Conservation (phyloP, 35 echinoderm and acorn worm genomes). For the Heliocidaris tuberculata region DNA sequence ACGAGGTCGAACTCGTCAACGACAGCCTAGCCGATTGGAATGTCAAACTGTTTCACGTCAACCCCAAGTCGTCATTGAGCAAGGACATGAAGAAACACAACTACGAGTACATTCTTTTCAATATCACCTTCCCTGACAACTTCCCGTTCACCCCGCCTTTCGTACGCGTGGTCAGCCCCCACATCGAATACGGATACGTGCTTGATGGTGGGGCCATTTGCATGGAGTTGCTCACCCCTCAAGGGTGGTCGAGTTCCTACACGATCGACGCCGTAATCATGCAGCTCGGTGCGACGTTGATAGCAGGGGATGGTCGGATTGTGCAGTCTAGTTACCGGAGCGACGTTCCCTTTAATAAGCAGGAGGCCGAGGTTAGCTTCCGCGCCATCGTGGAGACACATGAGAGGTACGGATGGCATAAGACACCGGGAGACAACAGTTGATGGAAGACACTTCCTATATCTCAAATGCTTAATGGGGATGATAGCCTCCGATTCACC, state of each 20-base stretch:
- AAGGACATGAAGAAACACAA: slow-evolving; percentile 61
- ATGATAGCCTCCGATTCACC: not conserved
- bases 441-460: slow-evolving; percentile 23
- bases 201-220: slow-evolving; percentile 68
- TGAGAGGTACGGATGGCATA: slow-evolving; percentile 58
- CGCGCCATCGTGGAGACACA: slow-evolving; percentile 58
- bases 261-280: slow-evolving; percentile 61
- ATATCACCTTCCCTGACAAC: slow-evolving; percentile 63
- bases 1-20: slow-evolving; percentile 44
- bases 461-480: not conserved
- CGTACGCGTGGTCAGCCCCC: slow-evolving; percentile 56
- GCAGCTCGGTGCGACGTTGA: slow-evolving; percentile 64
- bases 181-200: slow-evolving; percentile 63
- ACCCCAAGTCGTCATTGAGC: slow-evolving; percentile 37
- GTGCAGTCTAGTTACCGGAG: slow-evolving; percentile 25
- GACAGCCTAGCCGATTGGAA: slow-evolving; percentile 65
- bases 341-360: slow-evolving; percentile 63
- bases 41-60: slow-evolving; percentile 53
- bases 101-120: slow-evolving; percentile 49
- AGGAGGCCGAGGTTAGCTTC: slow-evolving; percentile 61
- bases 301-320: slow-evolving; percentile 59
- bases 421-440: slow-evolving; percentile 61
- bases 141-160: slow-evolving; percentile 63
- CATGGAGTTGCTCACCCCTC: slow-evolving; percentile 63
- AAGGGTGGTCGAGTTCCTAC: slow-evolving; percentile 65